A percentile compares a stretch with the other conserved stretches of the same genome.
Conservation (phyloP, 2,797 vertebrate species). For the Trachurus trachurus region DNA sequence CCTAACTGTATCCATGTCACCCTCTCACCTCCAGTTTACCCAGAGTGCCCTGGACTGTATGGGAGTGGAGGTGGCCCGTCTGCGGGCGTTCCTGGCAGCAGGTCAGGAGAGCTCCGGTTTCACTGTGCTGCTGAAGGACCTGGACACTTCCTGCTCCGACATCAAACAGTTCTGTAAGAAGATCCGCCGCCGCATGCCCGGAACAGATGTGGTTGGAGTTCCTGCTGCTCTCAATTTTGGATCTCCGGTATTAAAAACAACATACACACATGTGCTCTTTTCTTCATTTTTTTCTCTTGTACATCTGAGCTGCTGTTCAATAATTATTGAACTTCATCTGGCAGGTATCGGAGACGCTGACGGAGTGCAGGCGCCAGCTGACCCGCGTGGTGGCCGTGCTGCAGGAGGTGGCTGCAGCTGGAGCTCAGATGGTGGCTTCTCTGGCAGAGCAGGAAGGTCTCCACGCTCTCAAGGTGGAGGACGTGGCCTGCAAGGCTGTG, state of each 20-base stretch:
- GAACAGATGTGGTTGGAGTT: conserved; percentile 93
- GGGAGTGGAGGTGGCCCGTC: conserved; percentile 92
- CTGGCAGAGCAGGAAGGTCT: conserved; percentile 93
- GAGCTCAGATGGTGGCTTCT: conserved; percentile 91
- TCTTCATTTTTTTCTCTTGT: not conserved
- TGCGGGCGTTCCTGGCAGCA: conserved; percentile 90
- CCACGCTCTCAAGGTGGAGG: conserved; percentile 88
- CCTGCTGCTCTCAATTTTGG: conserved; percentile 92
- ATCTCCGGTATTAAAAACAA: conserved; percentile 82
- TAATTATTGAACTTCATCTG: not conserved
- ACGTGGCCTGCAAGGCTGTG: conserved; percentile 89
- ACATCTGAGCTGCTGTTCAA: no score
- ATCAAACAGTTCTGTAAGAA: conserved; percentile 99
- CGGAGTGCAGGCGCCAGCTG: conserved; percentile 93
- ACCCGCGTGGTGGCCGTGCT: conserved; percentile 94
- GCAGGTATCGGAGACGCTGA: conserved; percentile 91
- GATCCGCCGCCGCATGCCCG: conserved; percentile 97
- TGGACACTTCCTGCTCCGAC: conserved; percentile 96
- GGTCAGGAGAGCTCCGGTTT: conserved; percentile 92
- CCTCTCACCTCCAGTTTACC: conserved; percentile 88
- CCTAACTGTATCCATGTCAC: not conserved
- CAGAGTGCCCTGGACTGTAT: conserved; percentile 97
- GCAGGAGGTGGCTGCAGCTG: conserved; percentile 93
- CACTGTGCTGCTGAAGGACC: conserved; percentile 92
- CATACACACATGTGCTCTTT: not conserved